These are phyloP conservation scores for Sorex fumeus DNA, from an alignment of 2,113 vertebrate genomes.

Conservation along the genomic window DNA sequence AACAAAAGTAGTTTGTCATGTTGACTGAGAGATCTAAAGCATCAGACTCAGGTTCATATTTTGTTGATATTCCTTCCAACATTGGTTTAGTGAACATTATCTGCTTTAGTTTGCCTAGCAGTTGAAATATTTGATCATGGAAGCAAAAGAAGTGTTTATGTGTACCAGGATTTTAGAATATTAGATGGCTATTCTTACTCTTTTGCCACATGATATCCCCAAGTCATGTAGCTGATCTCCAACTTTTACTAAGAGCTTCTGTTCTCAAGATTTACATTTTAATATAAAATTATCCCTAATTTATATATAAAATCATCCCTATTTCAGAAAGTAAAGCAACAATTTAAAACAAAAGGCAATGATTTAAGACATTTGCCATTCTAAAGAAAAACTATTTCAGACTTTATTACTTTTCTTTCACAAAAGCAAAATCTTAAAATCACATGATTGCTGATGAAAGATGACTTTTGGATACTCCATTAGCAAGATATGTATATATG, in stretches of 20 bases:
- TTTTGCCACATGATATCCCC: not conserved
- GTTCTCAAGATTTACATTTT: not conserved
- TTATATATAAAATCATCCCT: constrained; percentile 51
- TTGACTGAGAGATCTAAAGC: too few relatives aligned
- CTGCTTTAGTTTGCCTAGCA: not conserved
- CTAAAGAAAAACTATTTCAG: constrained; percentile 73
- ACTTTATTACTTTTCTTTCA: constrained; percentile 75
- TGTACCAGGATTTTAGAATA: not conserved
- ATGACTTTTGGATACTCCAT: constrained; percentile 70
- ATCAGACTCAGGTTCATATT: not conserved
- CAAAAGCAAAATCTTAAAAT: constrained; percentile 62
- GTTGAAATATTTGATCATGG: constrained; percentile 4
- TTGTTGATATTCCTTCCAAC: not conserved
- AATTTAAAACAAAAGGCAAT: constrained; percentile 35
- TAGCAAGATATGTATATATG: not conserved
- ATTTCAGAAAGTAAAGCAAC: constrained; percentile 62
- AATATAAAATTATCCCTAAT: not conserved
- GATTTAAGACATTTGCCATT: constrained; percentile 7
- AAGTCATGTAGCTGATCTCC: not conserved
- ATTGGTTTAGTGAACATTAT: not conserved
- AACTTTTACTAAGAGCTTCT: not conserved
- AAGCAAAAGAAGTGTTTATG: not conserved
- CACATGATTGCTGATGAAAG: constrained; percentile 54
- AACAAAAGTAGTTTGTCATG: too few relatives aligned
- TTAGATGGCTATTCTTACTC: not conserved